Base-by-base conservation (phyloP, 35 echinoderm and acorn worm species). In the Heliocidaris tuberculata region DNA sequence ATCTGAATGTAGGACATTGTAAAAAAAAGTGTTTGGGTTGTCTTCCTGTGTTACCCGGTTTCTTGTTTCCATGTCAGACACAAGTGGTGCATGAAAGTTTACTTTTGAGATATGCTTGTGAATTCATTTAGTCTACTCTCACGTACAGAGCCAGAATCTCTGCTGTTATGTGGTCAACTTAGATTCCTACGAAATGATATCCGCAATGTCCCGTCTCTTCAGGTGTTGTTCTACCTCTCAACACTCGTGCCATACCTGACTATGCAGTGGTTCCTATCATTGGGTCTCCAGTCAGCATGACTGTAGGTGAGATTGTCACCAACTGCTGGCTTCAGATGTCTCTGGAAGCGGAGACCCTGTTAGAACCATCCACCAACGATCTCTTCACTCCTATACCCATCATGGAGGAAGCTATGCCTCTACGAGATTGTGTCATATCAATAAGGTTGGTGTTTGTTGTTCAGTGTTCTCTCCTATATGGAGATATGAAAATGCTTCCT, bases 281-380 rank as follows among this genome's bases (percentile, higher is more conserved):
- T 24, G 96, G 96, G 0, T 97, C 95, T 21, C 65, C 59, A 4
- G 96, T 95, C 48, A 56, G 94, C 13, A 31, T 86, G 1, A 94
- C 94, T 29, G 97, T 96, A 6, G 86, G 86, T 48, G 96, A 97
- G 32, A 95, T 99, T 32, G 91, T 95, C n/a, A 97, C 97, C 4
- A 95, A 96, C 50, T 99, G 98, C 86, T 99, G 97, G 98, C 93
- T 99, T 59, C 96, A 97, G 92, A 97, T 97, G 97, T 97, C 97
- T 31, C n/a, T 96, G 12, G 98, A 99, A 52, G 54, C 19, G 9
- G 92, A 96, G 32, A 59, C 59, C 48, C 70, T 96, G n/a, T 85
- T 97, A 29, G 85, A 96, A 13, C 91, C 93, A 0, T 21, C 88
- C 27, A 86, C 52, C 19, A 96, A 99, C 85, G 85, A 85, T n/a